Base-by-base conservation (phyloP, 2,888 invertebrate species). In the Cyclophora albipunctata region DNA sequence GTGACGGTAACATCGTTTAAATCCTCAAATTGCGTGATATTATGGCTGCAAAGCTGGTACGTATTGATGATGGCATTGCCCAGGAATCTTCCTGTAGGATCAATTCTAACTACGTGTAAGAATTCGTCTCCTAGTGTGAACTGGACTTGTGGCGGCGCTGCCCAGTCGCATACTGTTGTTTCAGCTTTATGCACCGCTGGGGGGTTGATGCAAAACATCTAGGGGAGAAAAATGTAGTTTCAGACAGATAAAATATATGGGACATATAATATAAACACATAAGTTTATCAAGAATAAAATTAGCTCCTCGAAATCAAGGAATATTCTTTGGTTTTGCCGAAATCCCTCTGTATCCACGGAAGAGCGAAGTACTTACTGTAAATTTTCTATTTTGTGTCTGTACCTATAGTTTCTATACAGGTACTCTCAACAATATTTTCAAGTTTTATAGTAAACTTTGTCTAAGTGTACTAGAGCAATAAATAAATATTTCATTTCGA, bases 131-230 rank as follows among this genome's bases (percentile, higher is more conserved):
- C 81, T 3, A 85, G 57, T 0, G 82, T 82, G 57, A 80, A 83
- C 51, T 78, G 71, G 0, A 85, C 82, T 46, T 77, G 78, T 1
- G 85, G 85, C 0, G 85, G 82, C 0, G 84, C 83, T 0, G 60
- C 71, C 84, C 84, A 84, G 59, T 86, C 86, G 64, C 85, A 86
- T 0, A 84, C 84, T 0, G 67, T 66, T 0, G 83, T 77, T 44
- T 73, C 70, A 0, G 71, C 84, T 47, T 76, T 78, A 48, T 76
- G 76, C 5, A 85, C 80, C 2, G 74, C 60, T 1, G 82, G 57
- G 1, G 85, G 85, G 44, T 77, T 78, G 2, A 81, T 45, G 63
- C 85, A 86, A 64, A 60, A 81, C 64, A 86, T 60, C 85, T 86
- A 64, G 0, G 78, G 73, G 50, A n/a, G 46, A 48, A 34, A 44